Evolutionary conservation across 2,888 invertebrate genomes (phyloP).

Genomic region (Gymnocheta viridis): DNA sequence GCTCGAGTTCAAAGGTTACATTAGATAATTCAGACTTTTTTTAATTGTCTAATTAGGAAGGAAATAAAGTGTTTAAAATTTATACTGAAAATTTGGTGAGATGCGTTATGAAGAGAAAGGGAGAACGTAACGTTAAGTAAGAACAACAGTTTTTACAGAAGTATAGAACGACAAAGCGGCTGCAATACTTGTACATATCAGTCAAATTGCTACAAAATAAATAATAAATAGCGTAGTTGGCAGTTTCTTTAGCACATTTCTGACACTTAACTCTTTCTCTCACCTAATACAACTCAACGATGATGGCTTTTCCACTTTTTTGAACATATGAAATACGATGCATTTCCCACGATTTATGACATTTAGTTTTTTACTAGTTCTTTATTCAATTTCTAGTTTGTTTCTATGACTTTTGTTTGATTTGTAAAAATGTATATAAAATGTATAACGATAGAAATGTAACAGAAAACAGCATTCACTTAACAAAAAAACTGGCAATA

Average conservation of each 20-base stretch:
- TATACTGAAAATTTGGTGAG: too few species aligned
- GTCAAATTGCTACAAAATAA: too few species aligned
- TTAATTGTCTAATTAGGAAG: too few species aligned
- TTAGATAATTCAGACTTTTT: too few species aligned
- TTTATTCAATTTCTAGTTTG: not conserved
- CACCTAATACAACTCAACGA: constrained; percentile 11
- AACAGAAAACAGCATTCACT: constrained; percentile 7
- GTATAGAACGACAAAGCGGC: too few species aligned
- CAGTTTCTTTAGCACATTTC: not conserved
- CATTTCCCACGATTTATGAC: constrained; percentile 54
- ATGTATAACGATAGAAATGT: constrained; percentile 22
- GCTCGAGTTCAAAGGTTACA: too few species aligned
- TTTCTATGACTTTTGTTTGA: constrained; percentile 43
- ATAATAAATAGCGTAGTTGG: too few species aligned
- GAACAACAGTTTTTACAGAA: too few species aligned
- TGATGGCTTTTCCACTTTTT: constrained; percentile 39
- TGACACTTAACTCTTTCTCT: not conserved
- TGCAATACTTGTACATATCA: too few species aligned
- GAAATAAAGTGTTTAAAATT: too few species aligned
- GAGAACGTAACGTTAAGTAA: too few species aligned
- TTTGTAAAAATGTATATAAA: constrained; percentile 49
- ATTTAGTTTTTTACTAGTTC: constrained; percentile 4
- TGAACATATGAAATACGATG: constrained; percentile 24
- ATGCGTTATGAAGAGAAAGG: too few species aligned
- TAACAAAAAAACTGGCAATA: constrained; percentile 20